Evolutionary conservation across 2,888 invertebrate species (phyloP).

Genomic region (Morpho achilles): DNA sequence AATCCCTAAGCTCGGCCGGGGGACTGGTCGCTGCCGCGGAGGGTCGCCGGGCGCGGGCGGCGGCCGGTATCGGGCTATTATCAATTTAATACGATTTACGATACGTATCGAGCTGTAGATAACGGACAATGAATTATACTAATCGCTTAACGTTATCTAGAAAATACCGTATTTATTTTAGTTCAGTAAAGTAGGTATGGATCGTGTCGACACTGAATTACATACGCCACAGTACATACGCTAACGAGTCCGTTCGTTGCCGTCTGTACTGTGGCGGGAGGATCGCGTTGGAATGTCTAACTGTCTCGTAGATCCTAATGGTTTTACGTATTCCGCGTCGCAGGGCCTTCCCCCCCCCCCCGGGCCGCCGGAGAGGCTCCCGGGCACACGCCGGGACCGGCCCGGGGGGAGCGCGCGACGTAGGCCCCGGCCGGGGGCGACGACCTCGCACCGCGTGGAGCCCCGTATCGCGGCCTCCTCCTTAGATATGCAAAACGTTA

Average conservation of each 20-base stretch:
- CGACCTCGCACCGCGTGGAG: constrained; percentile 53
- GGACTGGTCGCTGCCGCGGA: too few species aligned
- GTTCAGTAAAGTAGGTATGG: constrained; percentile 3
- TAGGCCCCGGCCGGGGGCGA: constrained; percentile 37
- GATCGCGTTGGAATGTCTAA: neutral
- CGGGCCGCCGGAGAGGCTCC: too few species aligned
- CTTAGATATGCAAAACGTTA: constrained; percentile 75
- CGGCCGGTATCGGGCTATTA: too few species aligned
- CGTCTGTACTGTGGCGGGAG: neutral
- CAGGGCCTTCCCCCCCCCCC: too few species aligned
- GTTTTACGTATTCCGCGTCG: too few species aligned
- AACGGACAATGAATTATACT: constrained; percentile 8
- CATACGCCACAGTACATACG: too few species aligned
- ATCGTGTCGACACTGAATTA: neutral
- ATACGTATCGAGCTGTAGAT: neutral
- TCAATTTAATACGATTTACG: too few species aligned
- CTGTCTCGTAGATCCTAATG: too few species aligned
- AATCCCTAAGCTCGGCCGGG: too few species aligned
- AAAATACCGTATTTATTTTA: neutral
- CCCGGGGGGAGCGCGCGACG: neutral
- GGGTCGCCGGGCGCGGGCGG: too few species aligned
- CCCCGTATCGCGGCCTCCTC: constrained; percentile 53
- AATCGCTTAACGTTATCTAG: constrained; percentile 8
- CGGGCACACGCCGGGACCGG: constrained; percentile 7
- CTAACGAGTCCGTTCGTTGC: neutral